A percentile compares a stretch with the other conserved stretches of the same genome.
These are phyloP conservation scores for Hydropsyche tenuis DNA, from an alignment of 1,140 invertebrate species.

Conservation along the genomic window DNA sequence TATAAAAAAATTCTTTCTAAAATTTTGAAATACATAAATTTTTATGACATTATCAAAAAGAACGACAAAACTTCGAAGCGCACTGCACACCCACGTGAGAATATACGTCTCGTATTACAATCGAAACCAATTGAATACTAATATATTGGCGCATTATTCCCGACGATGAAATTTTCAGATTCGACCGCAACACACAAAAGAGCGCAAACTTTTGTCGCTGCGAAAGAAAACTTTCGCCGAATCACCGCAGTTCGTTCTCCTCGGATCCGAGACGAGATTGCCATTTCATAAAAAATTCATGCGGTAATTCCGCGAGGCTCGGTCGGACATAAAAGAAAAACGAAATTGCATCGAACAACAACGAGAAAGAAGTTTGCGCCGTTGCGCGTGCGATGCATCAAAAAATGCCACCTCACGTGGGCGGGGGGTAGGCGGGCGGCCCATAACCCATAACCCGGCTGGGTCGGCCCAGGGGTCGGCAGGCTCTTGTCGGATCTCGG, in stretches of 20 bases:
- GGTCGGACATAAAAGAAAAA: slow-evolving; percentile 16
- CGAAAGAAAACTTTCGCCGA: neutral
- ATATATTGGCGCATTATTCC: too few relatives aligned
- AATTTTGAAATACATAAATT: too few relatives aligned
- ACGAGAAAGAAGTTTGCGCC: neutral
- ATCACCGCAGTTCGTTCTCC: neutral
- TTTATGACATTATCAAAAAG: too few relatives aligned
- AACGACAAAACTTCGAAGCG: too few relatives aligned
- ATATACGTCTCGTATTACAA: too few relatives aligned
- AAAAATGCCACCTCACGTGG: neutral
- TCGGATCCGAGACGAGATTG: neutral
- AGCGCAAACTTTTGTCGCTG: neutral
- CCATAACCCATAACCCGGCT: neutral
- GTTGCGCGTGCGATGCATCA: slow-evolving; percentile 12
- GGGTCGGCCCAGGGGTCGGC: neutral
- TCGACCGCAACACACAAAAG: too few relatives aligned
- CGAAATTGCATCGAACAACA: slow-evolving; percentile 9
- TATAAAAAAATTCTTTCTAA: too few relatives aligned
- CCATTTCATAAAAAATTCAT: slow-evolving; percentile 25
- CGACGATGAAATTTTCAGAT: too few relatives aligned
- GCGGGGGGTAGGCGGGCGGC: neutral
- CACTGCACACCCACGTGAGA: too few relatives aligned
- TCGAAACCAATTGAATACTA: too few relatives aligned
- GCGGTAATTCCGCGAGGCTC: neutral
- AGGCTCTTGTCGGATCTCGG: neutral